A percentile compares a stretch with the other conserved stretches of the same genome.
phyloP scores from a whole-genome alignment of 2,888 invertebrate genomes.

The Geophilus truncorum region DNA sequence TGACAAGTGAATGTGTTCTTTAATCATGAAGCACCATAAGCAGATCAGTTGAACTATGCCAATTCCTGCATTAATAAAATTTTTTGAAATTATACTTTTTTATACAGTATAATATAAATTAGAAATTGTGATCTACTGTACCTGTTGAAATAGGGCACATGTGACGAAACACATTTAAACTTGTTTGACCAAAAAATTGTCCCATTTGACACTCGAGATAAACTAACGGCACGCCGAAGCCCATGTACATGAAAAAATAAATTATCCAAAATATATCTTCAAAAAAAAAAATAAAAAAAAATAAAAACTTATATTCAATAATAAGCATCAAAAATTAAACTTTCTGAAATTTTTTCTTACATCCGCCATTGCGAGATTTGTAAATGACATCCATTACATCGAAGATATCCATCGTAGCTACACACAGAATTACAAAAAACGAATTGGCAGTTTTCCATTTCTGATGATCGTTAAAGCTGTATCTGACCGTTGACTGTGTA shows the following conservation, averaged over 20 bases:
- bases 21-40: neutral
- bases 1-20: neutral
- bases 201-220: neutral
- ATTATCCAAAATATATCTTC: neutral
- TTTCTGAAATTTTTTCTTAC: too few species aligned
- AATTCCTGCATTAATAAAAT: too few species aligned
- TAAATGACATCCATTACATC: neutral
- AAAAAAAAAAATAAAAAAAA: too few species aligned
- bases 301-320: too few species aligned
- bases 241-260: neutral
- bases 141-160: neutral
- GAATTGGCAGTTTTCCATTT: neutral
- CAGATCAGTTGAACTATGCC: neutral
- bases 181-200: neutral
- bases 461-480: neutral
- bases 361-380: neutral
- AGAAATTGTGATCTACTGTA: neutral
- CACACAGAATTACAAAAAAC: neutral
- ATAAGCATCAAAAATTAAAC: neutral
- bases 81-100: neutral
- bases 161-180: neutral
- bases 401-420: neutral
- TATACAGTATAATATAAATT: neutral
- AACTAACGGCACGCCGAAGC: neutral
- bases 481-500: neutral